Base-by-base conservation (phyloP, 2,888 invertebrate species). In the Saturnia pavonia region DNA sequence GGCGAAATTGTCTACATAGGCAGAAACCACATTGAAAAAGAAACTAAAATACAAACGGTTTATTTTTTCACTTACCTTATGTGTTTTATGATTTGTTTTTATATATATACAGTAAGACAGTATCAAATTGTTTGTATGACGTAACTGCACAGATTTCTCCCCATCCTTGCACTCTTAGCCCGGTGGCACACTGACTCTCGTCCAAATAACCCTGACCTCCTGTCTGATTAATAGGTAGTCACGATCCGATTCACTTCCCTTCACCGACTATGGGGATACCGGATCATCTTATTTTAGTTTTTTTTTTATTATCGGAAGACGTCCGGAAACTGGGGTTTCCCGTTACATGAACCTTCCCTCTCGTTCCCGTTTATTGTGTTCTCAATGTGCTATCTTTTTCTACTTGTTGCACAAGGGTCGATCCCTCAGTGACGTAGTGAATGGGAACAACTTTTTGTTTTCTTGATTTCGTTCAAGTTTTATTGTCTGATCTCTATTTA, bases 281-380 rank as follows among this genome's bases (percentile, higher is more conserved):
- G 82, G 90, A 75, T 87, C 89, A 83, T 80, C 77, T 81, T 85
- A 84, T 72, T 73, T 76, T 83, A 77, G 84, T 77, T 78, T 75
- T 77, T 78, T 75, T 77, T 76, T n/a, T 57, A 51, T 85, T 77
- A 74, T 83, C 85, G 86, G 88, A 91, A 91, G 89, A 87, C 81
- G 81, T 80, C 87, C 89, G 89, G 88, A 90, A 86, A 83, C 85
- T 75, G 85, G 86, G 85, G 86, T 87, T 81, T 85, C 86, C 91
- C 90, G 90, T 91, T 91, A 89, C 78, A 73, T 73, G 75, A 76
- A 72, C 72, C 75, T 78, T 69, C 73, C 76, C 74, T 90, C 89
- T 81, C 84, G 78, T 73, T 85, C 77, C 16, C 77, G 76, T 82
- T 54, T 67, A 54, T 69, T 71, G 19, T 73, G 70, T 60, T 51